Base-by-base conservation (phyloP, 2,797 vertebrate genomes). In the Scarus forsteni region DNA sequence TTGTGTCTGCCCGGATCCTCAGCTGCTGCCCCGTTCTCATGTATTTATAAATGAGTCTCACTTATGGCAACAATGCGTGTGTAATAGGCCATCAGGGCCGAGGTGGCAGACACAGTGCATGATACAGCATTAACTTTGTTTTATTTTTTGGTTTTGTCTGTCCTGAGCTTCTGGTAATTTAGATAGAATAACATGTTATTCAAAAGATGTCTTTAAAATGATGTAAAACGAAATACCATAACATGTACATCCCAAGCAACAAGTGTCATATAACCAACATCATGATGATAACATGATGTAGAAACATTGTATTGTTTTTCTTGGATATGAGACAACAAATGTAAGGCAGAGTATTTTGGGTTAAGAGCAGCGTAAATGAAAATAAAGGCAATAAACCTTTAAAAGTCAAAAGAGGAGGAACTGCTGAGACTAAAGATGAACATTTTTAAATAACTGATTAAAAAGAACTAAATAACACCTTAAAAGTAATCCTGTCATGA, bases 11-110 rank as follows among this genome's bases (percentile, higher is more conserved):
- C 88, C 77, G 80, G 66, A 70, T 73, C 79, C 80, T 87, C 94
- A 93, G 93, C 91, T 94, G 93, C 90, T 85, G 80, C 83, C 68
- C 69, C 56, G 62, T 72, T 77, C 70, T 57, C 75, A 90, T 92
- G 90, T 94, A 94, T 94, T 94, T 93, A 92, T 91, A 92, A 86
- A 73, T 63, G 75, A 51, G 35, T 51, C 80, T 81, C 84, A 89
- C 87, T 88, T 81, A 85, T 83, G 80, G 90, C 80, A 85, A 92
- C 92, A 92, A 90, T 91, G 86, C 66, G 53, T 86, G 83, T 57
- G 50, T 77, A 83, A 80, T 71, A 65, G 70, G 68, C 76, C 71
- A 78, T 83, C 73, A 58, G 73, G 73, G 79, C 82, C 82, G 46
- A 74, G 66, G 71, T 54, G 67, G 75, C 75, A 68, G 75, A 79